Evolutionary conservation across 2,113 vertebrate species (phyloP).

Genomic region (Strix aluco): DNA sequence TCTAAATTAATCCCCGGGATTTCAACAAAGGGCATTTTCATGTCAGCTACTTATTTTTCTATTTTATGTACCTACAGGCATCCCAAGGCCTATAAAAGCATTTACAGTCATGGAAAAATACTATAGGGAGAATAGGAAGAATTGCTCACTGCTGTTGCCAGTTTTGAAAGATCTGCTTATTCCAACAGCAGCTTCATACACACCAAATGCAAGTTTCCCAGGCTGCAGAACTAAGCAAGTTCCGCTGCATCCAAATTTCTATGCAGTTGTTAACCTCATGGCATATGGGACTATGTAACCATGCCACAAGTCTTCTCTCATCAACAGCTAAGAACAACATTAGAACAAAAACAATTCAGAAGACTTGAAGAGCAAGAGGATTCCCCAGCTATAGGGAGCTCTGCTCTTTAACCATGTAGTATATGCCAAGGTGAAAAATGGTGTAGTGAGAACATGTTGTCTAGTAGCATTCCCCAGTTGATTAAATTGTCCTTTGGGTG

Average conservation of each 20-base stretch:
- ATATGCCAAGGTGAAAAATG: background rate
- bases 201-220: background rate
- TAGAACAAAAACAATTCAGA: background rate
- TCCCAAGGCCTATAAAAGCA: background rate
- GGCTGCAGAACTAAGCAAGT: background rate
- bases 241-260: background rate
- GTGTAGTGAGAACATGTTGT: background rate
- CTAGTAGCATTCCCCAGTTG: background rate
- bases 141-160: background rate
- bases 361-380: background rate
- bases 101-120: background rate
- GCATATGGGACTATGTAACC: background rate
- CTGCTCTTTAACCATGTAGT: background rate
- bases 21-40: background rate
- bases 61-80: background rate
- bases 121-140: background rate
- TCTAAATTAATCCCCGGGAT: background rate
- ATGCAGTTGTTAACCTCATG: background rate
- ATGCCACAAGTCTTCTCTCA: background rate
- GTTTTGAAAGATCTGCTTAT: background rate
- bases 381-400: background rate
- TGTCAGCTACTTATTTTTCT: background rate
- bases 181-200: background rate
- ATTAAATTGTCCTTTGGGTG: background rate
- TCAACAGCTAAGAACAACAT: background rate